phyloP scores from a whole-genome alignment of 2,797 vertebrate species.

The Falco peregrinus region DNA sequence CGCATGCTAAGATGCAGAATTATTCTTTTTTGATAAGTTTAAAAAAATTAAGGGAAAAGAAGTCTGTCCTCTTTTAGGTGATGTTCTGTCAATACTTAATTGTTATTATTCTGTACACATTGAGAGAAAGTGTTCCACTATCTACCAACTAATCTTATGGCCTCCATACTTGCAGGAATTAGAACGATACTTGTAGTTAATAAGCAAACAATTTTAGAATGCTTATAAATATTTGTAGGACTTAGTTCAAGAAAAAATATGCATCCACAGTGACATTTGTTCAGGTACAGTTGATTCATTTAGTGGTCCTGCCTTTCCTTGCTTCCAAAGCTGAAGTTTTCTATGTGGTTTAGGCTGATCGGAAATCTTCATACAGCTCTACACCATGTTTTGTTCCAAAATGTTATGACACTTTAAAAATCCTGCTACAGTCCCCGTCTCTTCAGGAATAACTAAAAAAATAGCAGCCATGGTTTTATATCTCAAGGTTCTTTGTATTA shows the following conservation, averaged over 20 bases:
- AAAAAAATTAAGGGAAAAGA: not conserved
- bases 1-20: not conserved
- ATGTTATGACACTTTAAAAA: not conserved
- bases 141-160: not conserved
- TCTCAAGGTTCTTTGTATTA: not conserved
- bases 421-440: not conserved
- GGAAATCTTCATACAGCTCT: not conserved
- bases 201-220: not conserved
- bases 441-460: not conserved
- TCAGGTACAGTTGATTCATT: not conserved
- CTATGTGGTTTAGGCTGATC: not conserved
- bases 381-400: not conserved
- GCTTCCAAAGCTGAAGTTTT: not conserved
- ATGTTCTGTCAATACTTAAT: not conserved
- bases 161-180: not conserved
- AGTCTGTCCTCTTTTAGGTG: not conserved
- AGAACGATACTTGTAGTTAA: not conserved
- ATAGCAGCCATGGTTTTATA: not conserved
- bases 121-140: not conserved
- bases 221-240: not conserved
- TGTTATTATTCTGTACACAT: not conserved
- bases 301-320: not conserved
- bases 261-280: not conserved
- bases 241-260: not conserved
- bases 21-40: not conserved